Evolutionary conservation across 2,797 vertebrate species (phyloP).

Genomic region (Crax fasciolata): DNA sequence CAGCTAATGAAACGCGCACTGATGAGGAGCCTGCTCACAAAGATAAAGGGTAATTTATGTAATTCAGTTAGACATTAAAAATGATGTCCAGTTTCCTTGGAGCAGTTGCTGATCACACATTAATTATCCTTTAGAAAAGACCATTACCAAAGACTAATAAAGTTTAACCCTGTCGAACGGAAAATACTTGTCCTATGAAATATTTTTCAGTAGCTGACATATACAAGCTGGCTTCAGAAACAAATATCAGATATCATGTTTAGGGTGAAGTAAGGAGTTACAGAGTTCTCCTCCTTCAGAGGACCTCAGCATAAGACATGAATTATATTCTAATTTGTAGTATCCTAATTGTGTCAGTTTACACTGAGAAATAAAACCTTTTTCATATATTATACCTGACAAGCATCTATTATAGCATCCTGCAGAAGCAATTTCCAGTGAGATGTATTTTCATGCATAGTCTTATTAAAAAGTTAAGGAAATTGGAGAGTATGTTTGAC

Average conservation of each 20-base stretch:
- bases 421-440: conserved; percentile 74
- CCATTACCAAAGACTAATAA: conserved; percentile 38
- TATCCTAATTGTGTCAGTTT: conserved; percentile 73
- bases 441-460: not conserved
- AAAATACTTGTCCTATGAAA: conserved; percentile 18
- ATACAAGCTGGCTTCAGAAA: not conserved
- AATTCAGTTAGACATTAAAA: conserved; percentile 33
- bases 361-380: conserved; percentile 72
- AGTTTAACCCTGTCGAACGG: not conserved
- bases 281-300: not conserved
- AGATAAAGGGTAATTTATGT: conserved; percentile 12
- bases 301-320: not conserved
- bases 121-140: conserved; percentile 57
- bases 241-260: not conserved
- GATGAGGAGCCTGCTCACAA: conserved; percentile 1
- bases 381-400: conserved; percentile 49
- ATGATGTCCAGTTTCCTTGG: not conserved
- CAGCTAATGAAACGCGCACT: not conserved
- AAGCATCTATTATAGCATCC: conserved; percentile 65
- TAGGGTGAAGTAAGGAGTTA: not conserved
- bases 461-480: conserved; percentile 77
- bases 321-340: conserved; percentile 16
- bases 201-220: not conserved
- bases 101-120: conserved; percentile 17
- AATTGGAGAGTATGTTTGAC: conserved; percentile 63